Evolutionary conservation across 2,113 vertebrate species (phyloP).

Genomic region (Calyptomena viridis): DNA sequence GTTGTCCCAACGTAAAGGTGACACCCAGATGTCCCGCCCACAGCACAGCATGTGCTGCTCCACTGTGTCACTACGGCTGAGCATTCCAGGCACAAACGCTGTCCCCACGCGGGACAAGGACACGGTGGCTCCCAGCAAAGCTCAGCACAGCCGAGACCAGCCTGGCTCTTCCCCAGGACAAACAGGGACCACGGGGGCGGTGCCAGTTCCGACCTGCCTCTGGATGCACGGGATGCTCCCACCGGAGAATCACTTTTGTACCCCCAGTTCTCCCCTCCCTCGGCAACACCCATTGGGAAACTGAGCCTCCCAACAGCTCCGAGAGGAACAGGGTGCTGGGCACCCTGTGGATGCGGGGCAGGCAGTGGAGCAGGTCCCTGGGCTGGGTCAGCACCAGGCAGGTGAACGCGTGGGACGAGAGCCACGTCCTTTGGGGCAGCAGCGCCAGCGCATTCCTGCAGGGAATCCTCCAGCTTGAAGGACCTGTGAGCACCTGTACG

Average conservation of each 20-base stretch:
- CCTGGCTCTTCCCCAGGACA: neutral
- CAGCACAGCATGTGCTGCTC: fast-evolving
- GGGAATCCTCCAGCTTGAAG: neutral
- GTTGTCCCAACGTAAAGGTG: neutral
- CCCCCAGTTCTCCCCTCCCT: neutral
- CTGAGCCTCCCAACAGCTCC: neutral
- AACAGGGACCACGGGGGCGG: neutral
- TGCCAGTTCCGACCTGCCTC: neutral
- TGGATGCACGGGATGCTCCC: neutral
- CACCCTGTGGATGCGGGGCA: fast-evolving
- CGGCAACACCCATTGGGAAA: neutral
- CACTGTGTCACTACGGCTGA: fast-evolving
- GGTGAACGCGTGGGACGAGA: fast-evolving
- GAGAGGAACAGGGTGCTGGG: neutral
- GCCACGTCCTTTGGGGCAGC: neutral
- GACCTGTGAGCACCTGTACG: fast-evolving
- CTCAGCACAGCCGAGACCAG: neutral
- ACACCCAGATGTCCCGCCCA: neutral
- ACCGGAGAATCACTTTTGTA: fast-evolving
- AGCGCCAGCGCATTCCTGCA: neutral
- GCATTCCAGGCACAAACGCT: neutral
- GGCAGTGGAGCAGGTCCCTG: neutral
- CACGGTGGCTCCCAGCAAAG: fast-evolving
- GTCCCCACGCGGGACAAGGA: neutral
- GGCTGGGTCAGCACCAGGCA: neutral